phyloP scores from a whole-genome alignment of 2,797 vertebrate genomes.

The Selene dorsalis region DNA sequence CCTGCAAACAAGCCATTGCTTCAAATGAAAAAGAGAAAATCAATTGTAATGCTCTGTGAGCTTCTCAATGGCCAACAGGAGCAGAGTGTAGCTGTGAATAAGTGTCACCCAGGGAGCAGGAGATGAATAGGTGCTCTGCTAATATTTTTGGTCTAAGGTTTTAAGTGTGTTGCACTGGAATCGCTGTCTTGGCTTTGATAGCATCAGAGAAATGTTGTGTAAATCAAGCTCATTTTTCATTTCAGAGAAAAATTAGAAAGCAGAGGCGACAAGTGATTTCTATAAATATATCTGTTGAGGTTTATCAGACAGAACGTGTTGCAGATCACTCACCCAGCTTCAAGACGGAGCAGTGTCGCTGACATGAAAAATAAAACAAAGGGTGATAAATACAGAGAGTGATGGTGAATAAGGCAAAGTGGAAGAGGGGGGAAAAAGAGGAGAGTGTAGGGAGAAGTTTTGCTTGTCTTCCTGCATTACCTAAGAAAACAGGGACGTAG shows the following conservation, averaged over 20 bases:
- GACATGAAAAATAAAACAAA: conserved; percentile 27
- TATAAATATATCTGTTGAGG: conserved; percentile 32
- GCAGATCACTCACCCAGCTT: conserved; percentile 16
- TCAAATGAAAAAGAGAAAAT: conserved; percentile 55
- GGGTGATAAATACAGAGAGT: conserved; percentile 16
- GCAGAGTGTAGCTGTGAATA: conserved; percentile 15
- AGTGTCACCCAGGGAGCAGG: conserved; percentile 21
- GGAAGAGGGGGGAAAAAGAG: no score
- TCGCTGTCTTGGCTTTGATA: not conserved
- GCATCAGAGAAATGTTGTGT: not conserved
- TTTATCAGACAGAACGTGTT: conserved; percentile 3
- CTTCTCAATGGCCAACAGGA: conserved; percentile 39
- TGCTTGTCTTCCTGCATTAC: conserved; percentile 62
- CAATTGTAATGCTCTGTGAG: conserved; percentile 56
- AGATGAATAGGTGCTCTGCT: not conserved
- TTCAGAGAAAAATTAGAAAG: not conserved
- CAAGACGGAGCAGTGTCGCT: not conserved
- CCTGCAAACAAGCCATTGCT: conserved; percentile 60
- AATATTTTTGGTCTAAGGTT: conserved; percentile 33
- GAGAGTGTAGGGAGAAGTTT: conserved; percentile 25
- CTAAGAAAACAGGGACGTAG: conserved; percentile 42
- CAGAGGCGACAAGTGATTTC: not conserved
- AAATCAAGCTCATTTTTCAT: not conserved
- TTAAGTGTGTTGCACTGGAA: conserved; percentile 3
- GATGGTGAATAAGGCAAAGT: not conserved